Percentiles rank a stretch among this genome's conserved stretches.
Evolutionary conservation across 2,888 invertebrate genomes (phyloP).

Genomic region (Pimpla rufipes): DNA sequence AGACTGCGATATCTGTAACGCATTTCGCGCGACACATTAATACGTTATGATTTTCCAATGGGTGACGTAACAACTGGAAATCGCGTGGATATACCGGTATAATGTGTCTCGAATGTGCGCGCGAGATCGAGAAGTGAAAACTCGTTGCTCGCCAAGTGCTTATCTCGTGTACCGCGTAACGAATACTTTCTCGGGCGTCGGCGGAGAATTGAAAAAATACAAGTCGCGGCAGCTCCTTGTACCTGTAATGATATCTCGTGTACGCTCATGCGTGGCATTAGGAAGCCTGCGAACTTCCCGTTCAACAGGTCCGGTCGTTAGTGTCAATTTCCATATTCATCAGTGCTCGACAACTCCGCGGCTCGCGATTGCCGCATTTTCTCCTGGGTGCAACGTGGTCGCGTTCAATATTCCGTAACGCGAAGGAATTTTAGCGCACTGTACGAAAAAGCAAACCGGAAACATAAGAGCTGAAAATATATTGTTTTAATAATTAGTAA

Average conservation of each 20-base stretch:
- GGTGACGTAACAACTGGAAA: constrained; percentile 59
- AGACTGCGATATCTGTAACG: not conserved
- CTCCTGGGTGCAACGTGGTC: constrained; percentile 71
- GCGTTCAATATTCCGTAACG: constrained; percentile 74
- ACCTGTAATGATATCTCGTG: constrained; percentile 54
- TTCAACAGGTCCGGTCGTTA: constrained; percentile 59
- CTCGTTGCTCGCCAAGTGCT: constrained; percentile 57
- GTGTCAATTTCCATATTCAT: constrained; percentile 65
- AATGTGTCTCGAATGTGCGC: constrained; percentile 52
- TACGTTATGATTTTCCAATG: constrained; percentile 53
- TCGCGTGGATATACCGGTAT: constrained; percentile 41
- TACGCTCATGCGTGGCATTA: constrained; percentile 65
- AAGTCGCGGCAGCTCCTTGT: too few relatives aligned
- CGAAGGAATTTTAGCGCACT: not conserved
- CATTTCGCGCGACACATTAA: not conserved
- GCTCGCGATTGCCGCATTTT: not conserved
- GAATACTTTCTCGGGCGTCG: constrained; percentile 64
- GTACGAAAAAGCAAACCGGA: too few relatives aligned
- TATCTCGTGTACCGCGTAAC: constrained; percentile 61
- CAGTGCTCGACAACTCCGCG: constrained; percentile 42
- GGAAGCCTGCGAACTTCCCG: constrained; percentile 66
- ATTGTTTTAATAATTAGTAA: too few relatives aligned
- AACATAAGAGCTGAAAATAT: too few relatives aligned
- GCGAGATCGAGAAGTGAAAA: constrained; percentile 67
- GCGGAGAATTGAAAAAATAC: constrained; percentile 56